Base-by-base conservation (phyloP, 2,888 invertebrate species). In the Adela reaumurella region DNA sequence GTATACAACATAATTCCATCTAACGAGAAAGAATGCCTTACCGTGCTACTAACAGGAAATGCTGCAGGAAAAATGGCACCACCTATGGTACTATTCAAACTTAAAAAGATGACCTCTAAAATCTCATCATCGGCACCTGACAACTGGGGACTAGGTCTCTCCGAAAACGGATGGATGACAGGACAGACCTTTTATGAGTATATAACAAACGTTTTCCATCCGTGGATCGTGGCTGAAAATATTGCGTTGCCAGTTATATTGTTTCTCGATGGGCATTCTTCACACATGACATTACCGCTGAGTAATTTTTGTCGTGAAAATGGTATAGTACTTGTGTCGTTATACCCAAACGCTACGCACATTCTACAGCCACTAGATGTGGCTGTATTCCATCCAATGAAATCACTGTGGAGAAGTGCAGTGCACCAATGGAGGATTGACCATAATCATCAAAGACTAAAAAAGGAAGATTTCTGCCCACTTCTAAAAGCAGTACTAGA, bases 291-390 rank as follows among this genome's bases (percentile, higher is more conserved):
- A 18, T 19, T 56, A 41, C 49, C 50, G 17, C 41, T 56, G 19
- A 55, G 51, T 24, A 43, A 53, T 2, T 57, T 58, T 28, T 52
- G 52, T 29, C 16, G 24, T 2, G 51, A 49, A 41, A 44, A 51
- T 18, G 14, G 50, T 3, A 57, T 57, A 3, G 43, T 54, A 6
- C 17, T 56, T 1, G 49, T 51, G 11, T 41, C 51, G 17, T 46
- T 56, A 11, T 50, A 28, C 19, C 54, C 56, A 2, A 56, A 56
- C 35, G 49, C 55, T 24, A 56, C 54, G 8, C 54, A 57, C 35
- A 51, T 55, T 16, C 29, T 57, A n/a, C 56, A 58, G 28, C 57
- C 56, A 14, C 49, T 52, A 20, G 57, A 59, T 44, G 56, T 56
- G 2, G 53, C 53, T 8, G 49, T 58, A 3, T 59, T 59, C 49